Evolutionary conservation across 1,140 invertebrate genomes (phyloP), one percentile per base, ranked within the genome.

Genomic region (Mercenaria mercenaria): DNA sequence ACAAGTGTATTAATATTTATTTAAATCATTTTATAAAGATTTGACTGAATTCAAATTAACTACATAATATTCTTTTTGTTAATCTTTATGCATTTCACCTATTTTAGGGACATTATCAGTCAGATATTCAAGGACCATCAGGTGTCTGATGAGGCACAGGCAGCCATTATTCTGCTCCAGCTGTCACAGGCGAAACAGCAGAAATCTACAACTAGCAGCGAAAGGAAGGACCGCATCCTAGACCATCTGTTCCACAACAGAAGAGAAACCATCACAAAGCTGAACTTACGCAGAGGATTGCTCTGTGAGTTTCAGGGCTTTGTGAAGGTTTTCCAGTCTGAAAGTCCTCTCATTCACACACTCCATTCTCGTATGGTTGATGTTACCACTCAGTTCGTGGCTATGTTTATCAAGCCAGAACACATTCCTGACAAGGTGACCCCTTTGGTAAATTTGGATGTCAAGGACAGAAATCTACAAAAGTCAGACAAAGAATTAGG

Each of bases 351-450:
- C 4, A 81, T 81, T 39, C 79, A 81, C 34, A 61, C 79, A 11
- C 52, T 81, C 8, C 56, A 81, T 26, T 20, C 20, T 18, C 79
- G 50, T 41, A 20, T 80, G 3, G 29, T 56, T 6, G 77, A 80
- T 52, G 43, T 80, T n/a, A 43, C 72, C 1, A 43, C 72, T 43
- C 37, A 76, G 43, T 76, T 76, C 39, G 15, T 80, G 8, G 18
- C 77, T 32, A 82, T 82, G 80, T 82, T 82, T 34, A 61, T 82
- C 1, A 82, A 82, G 56, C 80, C 80, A 82, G 80, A 82, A 39
- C 80, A 82, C 32, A 82, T 82, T 23, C 80, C 80, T 3, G 79
- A 82, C 59, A 82, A 56, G 8, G n/a, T 82, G 79, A 82, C 29
- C 61, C 52, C 52, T 50, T 64, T 82, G 34, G 52, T 64, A 23